Evolutionary conservation across 1,140 invertebrate species (phyloP).

Genomic region (Agraylea sexmaculata): DNA sequence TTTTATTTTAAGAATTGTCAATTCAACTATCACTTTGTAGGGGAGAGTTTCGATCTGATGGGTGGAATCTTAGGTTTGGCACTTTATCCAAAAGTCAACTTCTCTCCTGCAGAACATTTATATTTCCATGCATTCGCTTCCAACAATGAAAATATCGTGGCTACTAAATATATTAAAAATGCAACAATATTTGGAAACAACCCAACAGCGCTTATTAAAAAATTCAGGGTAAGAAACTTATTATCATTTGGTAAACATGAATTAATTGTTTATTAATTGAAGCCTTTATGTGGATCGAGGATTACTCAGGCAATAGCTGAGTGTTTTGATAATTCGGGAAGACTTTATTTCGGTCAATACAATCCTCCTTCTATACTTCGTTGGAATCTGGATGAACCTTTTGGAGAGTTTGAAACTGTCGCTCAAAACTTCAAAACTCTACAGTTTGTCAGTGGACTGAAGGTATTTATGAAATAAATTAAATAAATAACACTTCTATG

Average conservation of each 20-base stretch:
- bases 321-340: slow-evolving; percentile 42
- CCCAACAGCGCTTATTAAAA: slow-evolving; percentile 26
- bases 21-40: neutral
- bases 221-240: slow-evolving; percentile 28
- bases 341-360: slow-evolving; percentile 42
- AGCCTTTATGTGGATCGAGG: too few relatives aligned
- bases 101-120: too few relatives aligned
- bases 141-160: slow-evolving; percentile 40
- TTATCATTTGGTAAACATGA: neutral
- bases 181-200: slow-evolving; percentile 28
- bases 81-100: slow-evolving; percentile 23
- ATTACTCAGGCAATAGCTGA: too few relatives aligned
- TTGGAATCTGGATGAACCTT: too few relatives aligned
- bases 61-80: slow-evolving; percentile 40
- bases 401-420: too few relatives aligned
- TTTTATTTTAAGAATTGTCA: too few relatives aligned
- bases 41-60: slow-evolving; percentile 36
- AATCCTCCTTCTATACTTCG: too few relatives aligned
- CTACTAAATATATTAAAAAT: slow-evolving; percentile 40
- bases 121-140: slow-evolving; percentile 51
- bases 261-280: neutral
- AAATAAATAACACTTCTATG: too few relatives aligned
- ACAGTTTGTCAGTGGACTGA: slow-evolving; percentile 32
- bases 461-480: too few relatives aligned
- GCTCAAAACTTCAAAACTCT: slow-evolving; percentile 27